Conservation (phyloP, 2,888 invertebrate species). For the Keiferia lycopersicella region DNA sequence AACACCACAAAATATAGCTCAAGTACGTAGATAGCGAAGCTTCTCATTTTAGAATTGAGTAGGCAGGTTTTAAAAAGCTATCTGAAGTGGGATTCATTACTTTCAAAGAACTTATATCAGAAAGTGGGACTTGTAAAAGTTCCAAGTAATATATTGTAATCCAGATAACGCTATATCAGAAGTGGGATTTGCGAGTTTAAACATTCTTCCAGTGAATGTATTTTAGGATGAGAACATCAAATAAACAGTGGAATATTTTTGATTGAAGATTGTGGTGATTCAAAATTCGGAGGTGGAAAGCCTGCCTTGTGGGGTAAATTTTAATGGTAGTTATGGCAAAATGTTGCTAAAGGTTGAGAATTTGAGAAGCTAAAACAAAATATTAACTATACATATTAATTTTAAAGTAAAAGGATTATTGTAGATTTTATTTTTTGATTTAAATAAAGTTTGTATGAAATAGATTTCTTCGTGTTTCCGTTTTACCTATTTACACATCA, state of each 20-base stretch:
- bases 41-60: neutral
- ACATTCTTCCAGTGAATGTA: neutral
- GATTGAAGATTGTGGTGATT: slow-evolving; percentile 17
- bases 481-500: neutral
- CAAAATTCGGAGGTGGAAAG: slow-evolving; percentile 45
- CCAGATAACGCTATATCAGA: too few relatives aligned
- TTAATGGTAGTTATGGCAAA: slow-evolving; percentile 37
- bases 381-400: slow-evolving; percentile 71
- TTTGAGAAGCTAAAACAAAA: slow-evolving; percentile 67
- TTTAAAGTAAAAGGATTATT: slow-evolving; percentile 69
- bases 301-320: slow-evolving; percentile 50
- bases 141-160: too few relatives aligned
- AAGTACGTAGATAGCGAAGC: slow-evolving; percentile 7
- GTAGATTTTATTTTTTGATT: slow-evolving; percentile 82
- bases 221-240: neutral
- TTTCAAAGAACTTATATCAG: too few relatives aligned
- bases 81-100: neutral
- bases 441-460: slow-evolving; percentile 81
- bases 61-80: neutral
- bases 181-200: slow-evolving; percentile 1
- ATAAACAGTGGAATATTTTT: neutral
- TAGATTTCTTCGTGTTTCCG: slow-evolving; percentile 32
- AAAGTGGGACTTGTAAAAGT: too few relatives aligned
- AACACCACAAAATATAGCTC: slow-evolving; percentile 16
- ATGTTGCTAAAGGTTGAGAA: slow-evolving; percentile 49